phyloP scores from a whole-genome alignment of 2,113 vertebrate genomes.

The Cololabis saira region DNA sequence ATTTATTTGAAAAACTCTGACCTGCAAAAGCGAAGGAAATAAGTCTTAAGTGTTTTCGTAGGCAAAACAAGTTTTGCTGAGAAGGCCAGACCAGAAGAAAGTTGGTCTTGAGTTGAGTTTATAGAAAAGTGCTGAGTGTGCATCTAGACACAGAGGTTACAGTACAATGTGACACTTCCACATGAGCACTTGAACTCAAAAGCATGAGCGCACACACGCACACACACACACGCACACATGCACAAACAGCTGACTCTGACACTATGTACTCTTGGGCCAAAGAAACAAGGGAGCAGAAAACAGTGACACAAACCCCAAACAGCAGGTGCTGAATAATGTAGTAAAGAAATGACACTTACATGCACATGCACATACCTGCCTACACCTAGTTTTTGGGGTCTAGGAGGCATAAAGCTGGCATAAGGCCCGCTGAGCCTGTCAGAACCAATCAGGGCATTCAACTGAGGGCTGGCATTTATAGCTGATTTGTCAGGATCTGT shows the following conservation, averaged over 20 bases:
- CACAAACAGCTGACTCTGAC: constrained; percentile 43
- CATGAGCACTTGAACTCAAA: constrained; percentile 21
- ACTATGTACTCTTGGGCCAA: constrained; percentile 32
- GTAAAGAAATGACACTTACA: constrained; percentile 19
- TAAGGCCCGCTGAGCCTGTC: constrained; percentile 76
- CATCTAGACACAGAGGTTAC: constrained; percentile 13
- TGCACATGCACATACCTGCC: constrained; percentile 43
- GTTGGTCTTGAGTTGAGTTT: constrained; percentile 34
- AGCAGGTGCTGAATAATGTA: constrained; percentile 70
- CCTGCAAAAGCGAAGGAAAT: constrained; percentile 1
- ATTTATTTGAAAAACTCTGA: constrained; percentile 50
- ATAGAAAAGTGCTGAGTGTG: constrained; percentile 57
- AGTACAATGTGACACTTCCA: constrained; percentile 33
- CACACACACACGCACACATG: constrained; percentile 22
- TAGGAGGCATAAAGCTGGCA: constrained; percentile 72
- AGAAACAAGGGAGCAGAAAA: constrained; percentile 38
- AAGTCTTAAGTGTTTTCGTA: constrained; percentile 33
- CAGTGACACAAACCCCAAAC: constrained; percentile 49
- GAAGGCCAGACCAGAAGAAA: constrained; percentile 38
- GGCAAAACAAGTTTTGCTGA: constrained; percentile 57
- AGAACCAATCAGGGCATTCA: constrained; percentile 69
- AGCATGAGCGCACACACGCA: constrained; percentile 3
- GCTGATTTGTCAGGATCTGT: constrained; percentile 73
- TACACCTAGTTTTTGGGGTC: constrained; percentile 70
- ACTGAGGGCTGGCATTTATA: constrained; percentile 77